Conservation (phyloP, 2,797 vertebrate genomes). For the Hippoglossus hippoglossus region DNA sequence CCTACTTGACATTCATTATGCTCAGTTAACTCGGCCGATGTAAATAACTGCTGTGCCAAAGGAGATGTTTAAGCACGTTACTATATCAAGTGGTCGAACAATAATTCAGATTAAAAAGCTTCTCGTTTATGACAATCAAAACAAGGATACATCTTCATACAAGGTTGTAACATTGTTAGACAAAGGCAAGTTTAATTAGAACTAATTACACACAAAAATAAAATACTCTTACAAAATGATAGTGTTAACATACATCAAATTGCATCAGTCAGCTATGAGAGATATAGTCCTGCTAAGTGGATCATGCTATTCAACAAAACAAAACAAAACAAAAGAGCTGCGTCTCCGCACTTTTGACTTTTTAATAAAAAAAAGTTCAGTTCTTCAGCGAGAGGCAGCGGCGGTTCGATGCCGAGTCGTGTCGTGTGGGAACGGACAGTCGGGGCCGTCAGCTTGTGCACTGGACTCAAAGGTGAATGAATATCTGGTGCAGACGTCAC, state of each 20-base stretch:
- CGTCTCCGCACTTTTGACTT: slow-evolving; percentile 66
- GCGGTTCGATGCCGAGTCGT: slow-evolving; percentile 52
- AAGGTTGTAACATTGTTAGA: slow-evolving; percentile 79
- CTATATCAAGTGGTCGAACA: not conserved
- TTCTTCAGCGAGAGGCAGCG: slow-evolving; percentile 67
- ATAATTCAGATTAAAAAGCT: not conserved
- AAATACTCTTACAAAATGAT: slow-evolving; percentile 90
- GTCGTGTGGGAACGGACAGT: slow-evolving; percentile 67
- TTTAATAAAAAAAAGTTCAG: slow-evolving; percentile 54
- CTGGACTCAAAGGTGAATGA: slow-evolving; percentile 81
- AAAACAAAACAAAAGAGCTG: slow-evolving; percentile 50
- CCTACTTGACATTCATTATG: not conserved
- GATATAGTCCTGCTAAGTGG: slow-evolving; percentile 85
- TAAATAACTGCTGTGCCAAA: not conserved
- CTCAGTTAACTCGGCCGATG: not conserved
- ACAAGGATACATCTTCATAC: slow-evolving; percentile 53
- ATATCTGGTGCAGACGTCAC: slow-evolving; percentile 65
- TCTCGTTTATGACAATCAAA: not conserved
- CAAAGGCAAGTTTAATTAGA: slow-evolving; percentile 92
- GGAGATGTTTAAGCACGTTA: not conserved
- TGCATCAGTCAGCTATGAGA: slow-evolving; percentile 86
- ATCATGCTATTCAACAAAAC: slow-evolving; percentile 82
- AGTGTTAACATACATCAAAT: slow-evolving; percentile 89
- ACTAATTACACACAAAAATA: slow-evolving; percentile 94
- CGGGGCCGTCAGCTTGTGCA: slow-evolving; percentile 84